phyloP scores from a whole-genome alignment of 2,113 vertebrate genomes.

The Casuarius casuarius region DNA sequence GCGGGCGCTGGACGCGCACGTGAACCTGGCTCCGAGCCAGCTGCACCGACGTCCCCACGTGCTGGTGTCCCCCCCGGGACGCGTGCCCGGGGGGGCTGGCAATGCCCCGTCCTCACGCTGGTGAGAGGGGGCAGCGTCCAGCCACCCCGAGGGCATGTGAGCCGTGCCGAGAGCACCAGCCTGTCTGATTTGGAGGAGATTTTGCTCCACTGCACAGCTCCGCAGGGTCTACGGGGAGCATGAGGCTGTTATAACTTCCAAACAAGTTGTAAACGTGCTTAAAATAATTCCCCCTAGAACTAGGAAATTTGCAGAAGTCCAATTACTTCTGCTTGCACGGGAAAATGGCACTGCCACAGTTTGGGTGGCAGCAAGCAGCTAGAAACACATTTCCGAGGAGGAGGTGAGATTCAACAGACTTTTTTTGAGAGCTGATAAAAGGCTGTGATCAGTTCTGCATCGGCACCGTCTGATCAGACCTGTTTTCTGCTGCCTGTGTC shows the following conservation, averaged over 20 bases:
- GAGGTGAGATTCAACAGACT: neutral
- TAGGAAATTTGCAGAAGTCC: neutral
- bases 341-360: neutral
- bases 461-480: neutral
- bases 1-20: rapidly evolving
- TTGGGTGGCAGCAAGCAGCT: neutral
- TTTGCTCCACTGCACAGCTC: neutral
- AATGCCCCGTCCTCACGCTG: neutral
- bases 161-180: neutral
- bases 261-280: neutral
- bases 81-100: neutral
- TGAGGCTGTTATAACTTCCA: neutral
- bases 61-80: too few relatives aligned
- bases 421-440: neutral
- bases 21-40: neutral
- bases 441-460: rapidly evolving
- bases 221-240: rapidly evolving
- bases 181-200: neutral
- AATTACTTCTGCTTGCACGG: neutral
- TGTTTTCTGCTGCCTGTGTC: neutral
- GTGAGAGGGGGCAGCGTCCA: neutral
- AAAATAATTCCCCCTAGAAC: neutral
- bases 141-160: neutral
- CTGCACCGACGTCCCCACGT: rapidly evolving
- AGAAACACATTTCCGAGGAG: neutral